Percentiles rank a stretch among this genome's conserved stretches.
Evolutionary conservation across 2,888 invertebrate species (phyloP).

Genomic region (Lepidochrysops patricia): DNA sequence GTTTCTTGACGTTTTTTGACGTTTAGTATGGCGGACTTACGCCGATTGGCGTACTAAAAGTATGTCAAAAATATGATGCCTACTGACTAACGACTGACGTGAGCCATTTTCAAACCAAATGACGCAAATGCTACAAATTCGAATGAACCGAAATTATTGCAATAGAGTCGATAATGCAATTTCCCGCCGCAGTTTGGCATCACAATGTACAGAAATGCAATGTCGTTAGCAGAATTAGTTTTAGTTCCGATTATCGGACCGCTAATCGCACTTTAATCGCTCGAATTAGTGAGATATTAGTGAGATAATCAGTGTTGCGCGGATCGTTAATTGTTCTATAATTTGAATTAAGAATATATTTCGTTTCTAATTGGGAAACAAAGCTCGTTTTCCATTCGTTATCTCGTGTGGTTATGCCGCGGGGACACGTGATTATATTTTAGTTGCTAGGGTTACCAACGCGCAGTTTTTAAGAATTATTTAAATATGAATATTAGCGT

Average conservation of each 20-base stretch:
- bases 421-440: too few species aligned
- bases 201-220: not conserved
- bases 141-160: not conserved
- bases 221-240: slow-evolving; percentile 10
- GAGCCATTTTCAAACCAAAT: not conserved
- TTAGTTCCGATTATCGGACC: slow-evolving; percentile 11
- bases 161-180: not conserved
- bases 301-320: not conserved
- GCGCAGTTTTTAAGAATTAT: too few species aligned
- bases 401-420: too few species aligned
- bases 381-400: not conserved
- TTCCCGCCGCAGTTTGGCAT: not conserved
- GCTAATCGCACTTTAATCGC: slow-evolving; percentile 7
- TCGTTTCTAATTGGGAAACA: not conserved
- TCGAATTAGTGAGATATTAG: not conserved
- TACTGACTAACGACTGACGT: not conserved
- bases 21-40: too few species aligned
- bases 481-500: too few species aligned
- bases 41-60: too few species aligned
- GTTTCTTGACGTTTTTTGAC: too few species aligned
- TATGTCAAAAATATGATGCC: too few species aligned
- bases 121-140: too few species aligned
- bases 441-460: too few species aligned
- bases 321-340: not conserved
- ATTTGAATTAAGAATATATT: not conserved